Conservation (phyloP, 92 coral and sea anemone genomes). For the Umimayanthus kanabou region DNA sequence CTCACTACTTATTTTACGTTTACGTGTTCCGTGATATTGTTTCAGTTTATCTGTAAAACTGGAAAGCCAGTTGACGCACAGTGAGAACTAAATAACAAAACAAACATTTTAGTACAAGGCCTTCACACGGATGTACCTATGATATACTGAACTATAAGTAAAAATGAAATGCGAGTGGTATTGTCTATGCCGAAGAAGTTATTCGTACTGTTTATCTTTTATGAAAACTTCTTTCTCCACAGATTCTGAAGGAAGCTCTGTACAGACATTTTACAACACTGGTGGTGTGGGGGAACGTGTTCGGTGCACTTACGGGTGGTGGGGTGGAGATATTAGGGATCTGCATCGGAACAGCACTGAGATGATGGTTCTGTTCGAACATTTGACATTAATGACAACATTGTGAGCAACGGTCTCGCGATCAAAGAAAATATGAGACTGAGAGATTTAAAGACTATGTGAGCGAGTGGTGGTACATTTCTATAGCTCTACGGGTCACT, state of each 20-base stretch:
- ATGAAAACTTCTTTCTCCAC: constrained; percentile 17
- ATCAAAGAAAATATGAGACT: not conserved
- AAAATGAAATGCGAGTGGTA: not conserved
- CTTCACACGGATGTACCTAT: too few relatives aligned
- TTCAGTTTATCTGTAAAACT: too few relatives aligned
- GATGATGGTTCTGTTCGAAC: not conserved
- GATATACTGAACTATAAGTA: too few relatives aligned
- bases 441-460: not conserved
- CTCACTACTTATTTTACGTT: too few relatives aligned
- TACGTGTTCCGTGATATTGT: too few relatives aligned
- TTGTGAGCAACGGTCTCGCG: not conserved
- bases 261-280: constrained; percentile 69
- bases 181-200: not conserved
- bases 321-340: constrained; percentile 64
- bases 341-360: constrained; percentile 50
- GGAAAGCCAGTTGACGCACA: too few relatives aligned
- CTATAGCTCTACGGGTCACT: too few relatives aligned
- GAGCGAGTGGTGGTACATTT: too few relatives aligned
- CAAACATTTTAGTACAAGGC: too few relatives aligned
- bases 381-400: not conserved
- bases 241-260: constrained; percentile 68
- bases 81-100: too few relatives aligned
- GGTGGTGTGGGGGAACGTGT: constrained; percentile 81
- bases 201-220: not conserved
- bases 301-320: constrained; percentile 78